A percentile compares a stretch with the other conserved stretches of the same genome.
These are phyloP conservation scores for Nicator chloris DNA, from an alignment of 2,113 vertebrate genomes.

Conservation along the genomic window DNA sequence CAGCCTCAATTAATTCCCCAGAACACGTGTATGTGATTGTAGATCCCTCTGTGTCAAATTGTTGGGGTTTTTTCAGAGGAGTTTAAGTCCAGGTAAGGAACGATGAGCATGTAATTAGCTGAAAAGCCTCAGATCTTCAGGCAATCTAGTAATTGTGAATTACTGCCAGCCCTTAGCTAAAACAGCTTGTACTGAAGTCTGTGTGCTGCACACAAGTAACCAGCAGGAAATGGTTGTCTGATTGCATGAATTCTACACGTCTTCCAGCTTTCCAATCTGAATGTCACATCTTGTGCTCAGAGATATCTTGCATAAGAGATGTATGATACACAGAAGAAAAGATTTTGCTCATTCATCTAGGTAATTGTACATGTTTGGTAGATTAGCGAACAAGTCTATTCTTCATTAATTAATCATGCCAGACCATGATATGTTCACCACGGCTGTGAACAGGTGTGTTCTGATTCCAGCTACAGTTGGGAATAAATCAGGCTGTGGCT, in stretches of 20 bases:
- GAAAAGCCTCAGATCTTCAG: background rate
- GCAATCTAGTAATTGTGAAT: background rate
- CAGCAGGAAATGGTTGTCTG: background rate
- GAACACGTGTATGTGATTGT: background rate
- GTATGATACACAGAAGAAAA: background rate
- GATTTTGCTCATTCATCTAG: background rate
- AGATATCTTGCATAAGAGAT: background rate
- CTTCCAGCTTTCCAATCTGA: background rate
- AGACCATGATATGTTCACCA: background rate
- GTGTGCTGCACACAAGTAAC: background rate
- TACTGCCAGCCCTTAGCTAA: background rate
- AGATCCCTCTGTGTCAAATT: background rate
- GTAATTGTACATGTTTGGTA: background rate
- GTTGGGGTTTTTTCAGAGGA: background rate
- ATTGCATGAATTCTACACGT: background rate
- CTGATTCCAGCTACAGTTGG: background rate
- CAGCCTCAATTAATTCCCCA: background rate
- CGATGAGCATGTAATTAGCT: background rate
- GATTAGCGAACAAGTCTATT: background rate
- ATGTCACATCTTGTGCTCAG: background rate
- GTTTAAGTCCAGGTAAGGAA: constrained; percentile 14
- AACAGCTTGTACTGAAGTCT: background rate
- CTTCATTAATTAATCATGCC: background rate
- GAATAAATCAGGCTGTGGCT: background rate
- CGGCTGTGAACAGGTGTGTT: background rate